Base-by-base conservation (phyloP, 2,113 vertebrate species). In the Otocyon megalotis region DNA sequence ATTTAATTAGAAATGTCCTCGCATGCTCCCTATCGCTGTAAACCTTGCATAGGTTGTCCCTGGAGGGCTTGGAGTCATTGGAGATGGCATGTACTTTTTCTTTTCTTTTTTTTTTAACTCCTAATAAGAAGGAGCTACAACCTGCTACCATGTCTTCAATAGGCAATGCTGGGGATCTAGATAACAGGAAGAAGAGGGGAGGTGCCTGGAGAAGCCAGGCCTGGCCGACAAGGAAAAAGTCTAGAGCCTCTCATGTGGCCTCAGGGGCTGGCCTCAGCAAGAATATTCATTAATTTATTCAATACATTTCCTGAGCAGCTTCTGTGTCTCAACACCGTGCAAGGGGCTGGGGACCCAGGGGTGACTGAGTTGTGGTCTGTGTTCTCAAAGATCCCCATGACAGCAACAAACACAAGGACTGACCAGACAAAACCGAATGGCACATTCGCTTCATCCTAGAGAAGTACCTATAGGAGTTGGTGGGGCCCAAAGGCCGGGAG, bases 1-100 rank as follows among this genome's bases (percentile, higher is more conserved):
- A 95, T 95, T 97, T 98, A 98, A 96, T 97, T 93, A 88, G 67
- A 69, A 96, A 94, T 94, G 97, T 98, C 91, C 94, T 96, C 37
- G 48, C 8, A 3, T 79, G 93, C 74, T 98, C 79, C 50, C 62
- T 69, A 53, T 83, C 15, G 3, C 88, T 76, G 56, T 48, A 53
- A 97, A 91, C 83, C 50, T 94, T 2, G 2, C 97, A 63, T 35
- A 65, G 91, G 95, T 30, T 0, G 17, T 93, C 96, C 20, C 94
- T 63, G 30, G 94, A 95, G 81, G 91, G 80, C 63, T 8, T 35
- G 32, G 62, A 88, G 56, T 96, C 96, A 13, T 1, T 48, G 11
- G 48, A 77, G 93, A 96, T 87, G 80, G 94, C 1, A 0, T 13
- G 32, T 17, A 2, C n/a, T 35, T 86, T 58, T 65, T 63, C 58